phyloP scores from a whole-genome alignment of 2,888 invertebrate genomes.

The Chrysolina americana region DNA sequence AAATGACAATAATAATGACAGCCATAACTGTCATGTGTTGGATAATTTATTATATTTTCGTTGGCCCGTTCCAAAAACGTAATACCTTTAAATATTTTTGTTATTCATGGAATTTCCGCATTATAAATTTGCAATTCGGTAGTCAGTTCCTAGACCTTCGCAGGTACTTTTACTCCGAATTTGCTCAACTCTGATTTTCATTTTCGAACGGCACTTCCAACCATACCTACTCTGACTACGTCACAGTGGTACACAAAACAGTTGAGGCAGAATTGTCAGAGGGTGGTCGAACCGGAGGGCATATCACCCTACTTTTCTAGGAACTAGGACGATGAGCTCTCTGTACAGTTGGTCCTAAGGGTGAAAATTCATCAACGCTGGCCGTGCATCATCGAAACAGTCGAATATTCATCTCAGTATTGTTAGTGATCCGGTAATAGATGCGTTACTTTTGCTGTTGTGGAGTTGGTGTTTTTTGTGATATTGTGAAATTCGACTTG shows the following conservation, averaged over 20 bases:
- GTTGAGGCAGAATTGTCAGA: constrained; percentile 51
- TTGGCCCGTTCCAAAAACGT: too few relatives aligned
- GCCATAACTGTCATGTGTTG: too few relatives aligned
- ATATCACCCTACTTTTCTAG: constrained; percentile 52
- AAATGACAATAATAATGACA: too few relatives aligned
- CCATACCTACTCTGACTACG: constrained; percentile 54
- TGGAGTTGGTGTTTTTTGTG: constrained; percentile 6
- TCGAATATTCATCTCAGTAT: constrained; percentile 32
- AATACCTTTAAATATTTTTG: too few relatives aligned
- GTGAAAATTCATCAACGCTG: constrained; percentile 38
- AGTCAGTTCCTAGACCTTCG: neutral
- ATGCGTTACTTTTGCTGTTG: constrained; percentile 24
- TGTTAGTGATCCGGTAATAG: constrained; percentile 39
- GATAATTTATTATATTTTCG: too few relatives aligned
- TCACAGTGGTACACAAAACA: constrained; percentile 60
- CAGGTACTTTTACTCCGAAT: neutral
- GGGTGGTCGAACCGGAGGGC: constrained; percentile 54
- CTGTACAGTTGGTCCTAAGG: constrained; percentile 44
- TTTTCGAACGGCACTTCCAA: constrained; percentile 1
- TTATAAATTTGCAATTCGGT: neutral
- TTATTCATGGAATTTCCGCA: too few relatives aligned
- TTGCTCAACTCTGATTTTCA: neutral
- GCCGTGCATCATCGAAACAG: constrained; percentile 28
- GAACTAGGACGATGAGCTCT: constrained; percentile 40
- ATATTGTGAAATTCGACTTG: constrained; percentile 15